Evolutionary conservation across 2,888 invertebrate genomes (phyloP).

Genomic region (Phorcus lineatus): DNA sequence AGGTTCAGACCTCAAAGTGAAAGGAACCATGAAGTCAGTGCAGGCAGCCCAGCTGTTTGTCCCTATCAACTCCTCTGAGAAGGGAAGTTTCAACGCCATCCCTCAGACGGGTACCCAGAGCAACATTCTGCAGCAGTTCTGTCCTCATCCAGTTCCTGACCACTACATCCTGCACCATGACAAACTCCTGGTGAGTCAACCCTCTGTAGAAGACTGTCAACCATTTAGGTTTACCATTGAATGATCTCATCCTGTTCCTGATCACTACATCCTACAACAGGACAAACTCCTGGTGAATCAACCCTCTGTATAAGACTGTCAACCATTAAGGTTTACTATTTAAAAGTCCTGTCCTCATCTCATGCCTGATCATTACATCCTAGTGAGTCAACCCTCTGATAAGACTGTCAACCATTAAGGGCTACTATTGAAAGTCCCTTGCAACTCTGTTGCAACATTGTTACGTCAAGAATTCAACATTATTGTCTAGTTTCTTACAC

Average conservation of each 20-base stretch:
- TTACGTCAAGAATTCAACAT: no score
- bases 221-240: not conserved
- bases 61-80: constrained; percentile 53
- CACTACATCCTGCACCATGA: constrained; percentile 66
- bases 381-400: constrained; percentile 52
- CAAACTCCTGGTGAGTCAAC: constrained; percentile 61
- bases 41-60: constrained; percentile 56
- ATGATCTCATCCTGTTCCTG: constrained; percentile 71
- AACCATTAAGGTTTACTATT: not conserved
- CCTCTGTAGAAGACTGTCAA: not conserved
- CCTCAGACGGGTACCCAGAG: constrained; percentile 41
- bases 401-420: not conserved
- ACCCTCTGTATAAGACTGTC: not conserved
- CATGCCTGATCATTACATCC: constrained; percentile 68
- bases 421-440: no score
- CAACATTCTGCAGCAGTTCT: constrained; percentile 56
- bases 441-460: no score
- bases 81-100: constrained; percentile 44
- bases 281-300: constrained; percentile 62
- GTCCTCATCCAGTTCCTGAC: constrained; percentile 70
- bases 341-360: constrained; percentile 62
- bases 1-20: constrained; percentile 55
- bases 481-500: no score
- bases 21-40: constrained; percentile 55
- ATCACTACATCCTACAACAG: constrained; percentile 66